Evolutionary conservation across 2,888 invertebrate species (phyloP).

Genomic region (Lycocerus yunnanus): DNA sequence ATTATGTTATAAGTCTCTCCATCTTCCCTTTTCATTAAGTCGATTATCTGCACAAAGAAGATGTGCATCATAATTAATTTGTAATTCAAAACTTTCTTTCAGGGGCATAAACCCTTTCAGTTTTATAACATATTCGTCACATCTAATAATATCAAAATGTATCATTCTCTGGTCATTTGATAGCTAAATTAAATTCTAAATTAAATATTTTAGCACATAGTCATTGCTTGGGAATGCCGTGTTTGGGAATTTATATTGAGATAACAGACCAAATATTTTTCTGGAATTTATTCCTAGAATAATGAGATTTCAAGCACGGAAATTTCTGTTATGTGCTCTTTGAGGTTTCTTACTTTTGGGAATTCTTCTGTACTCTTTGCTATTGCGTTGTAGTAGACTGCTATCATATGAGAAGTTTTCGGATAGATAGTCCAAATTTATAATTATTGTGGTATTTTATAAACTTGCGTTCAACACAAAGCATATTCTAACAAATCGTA

Average conservation of each 20-base stretch:
- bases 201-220: constrained; percentile 29
- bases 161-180: constrained; percentile 22
- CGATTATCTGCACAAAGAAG: constrained; percentile 23
- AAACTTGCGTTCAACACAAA: too few species aligned
- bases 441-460: too few species aligned
- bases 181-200: constrained; percentile 25
- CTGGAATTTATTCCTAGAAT: constrained; percentile 8
- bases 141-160: too few species aligned
- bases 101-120: too few species aligned
- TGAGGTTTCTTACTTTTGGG: neutral
- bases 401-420: too few species aligned
- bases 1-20: constrained; percentile 18
- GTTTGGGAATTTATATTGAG: constrained; percentile 20
- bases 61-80: constrained; percentile 16
- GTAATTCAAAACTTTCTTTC: neutral
- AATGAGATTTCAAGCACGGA: constrained; percentile 17
- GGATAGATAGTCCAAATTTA: too few species aligned
- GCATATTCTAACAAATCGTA: too few species aligned
- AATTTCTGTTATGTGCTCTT: constrained; percentile 22
- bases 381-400: too few species aligned
- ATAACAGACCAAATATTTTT: constrained; percentile 21
- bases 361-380: too few species aligned
- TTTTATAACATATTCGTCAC: too few species aligned
- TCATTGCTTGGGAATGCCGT: constrained; percentile 30
- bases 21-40: constrained; percentile 24